These are phyloP conservation scores for Perdita meconis DNA, from an alignment of 2,888 invertebrate genomes.

Conservation along the genomic window DNA sequence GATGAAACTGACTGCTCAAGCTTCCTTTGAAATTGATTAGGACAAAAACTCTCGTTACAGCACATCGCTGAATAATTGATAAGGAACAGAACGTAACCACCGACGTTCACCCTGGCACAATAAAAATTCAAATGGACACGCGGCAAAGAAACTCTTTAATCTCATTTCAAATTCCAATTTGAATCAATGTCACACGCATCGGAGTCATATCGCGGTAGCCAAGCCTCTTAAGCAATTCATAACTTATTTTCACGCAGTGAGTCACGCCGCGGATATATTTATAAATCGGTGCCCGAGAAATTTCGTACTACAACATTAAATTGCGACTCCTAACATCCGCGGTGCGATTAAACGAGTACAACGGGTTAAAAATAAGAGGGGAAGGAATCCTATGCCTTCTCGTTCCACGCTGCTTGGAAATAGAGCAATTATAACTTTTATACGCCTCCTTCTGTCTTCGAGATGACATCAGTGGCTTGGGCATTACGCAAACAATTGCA, in stretches of 20 bases:
- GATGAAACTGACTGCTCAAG: too few species aligned
- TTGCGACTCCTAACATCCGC: conserved; percentile 21
- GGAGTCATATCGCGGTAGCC: conserved; percentile 32
- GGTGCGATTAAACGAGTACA: conserved; percentile 4
- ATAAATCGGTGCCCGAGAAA: conserved; percentile 70
- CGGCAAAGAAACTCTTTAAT: conserved; percentile 9
- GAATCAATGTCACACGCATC: conserved; percentile 34
- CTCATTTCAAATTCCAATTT: conserved; percentile 22
- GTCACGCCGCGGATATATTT: conserved; percentile 76
- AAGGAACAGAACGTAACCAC: too few species aligned
- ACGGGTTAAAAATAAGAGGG: conserved; percentile 16
- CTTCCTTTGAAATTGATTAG: too few species aligned
- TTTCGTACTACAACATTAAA: conserved; percentile 59
- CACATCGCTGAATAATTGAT: too few species aligned
- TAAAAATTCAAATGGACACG: not conserved
- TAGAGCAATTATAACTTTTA: conserved; percentile 14
- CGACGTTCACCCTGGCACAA: not conserved
- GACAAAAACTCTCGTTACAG: too few species aligned
- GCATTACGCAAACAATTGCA: conserved; percentile 14
- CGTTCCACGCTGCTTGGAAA: not conserved
- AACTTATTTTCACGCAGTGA: conserved; percentile 77
- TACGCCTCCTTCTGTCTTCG: not conserved
- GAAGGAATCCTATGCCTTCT: not conserved
- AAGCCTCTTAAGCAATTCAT: conserved; percentile 73
- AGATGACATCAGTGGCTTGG: not conserved